Conservation (phyloP, 2,797 vertebrate species). For the Cyprinella venusta region DNA sequence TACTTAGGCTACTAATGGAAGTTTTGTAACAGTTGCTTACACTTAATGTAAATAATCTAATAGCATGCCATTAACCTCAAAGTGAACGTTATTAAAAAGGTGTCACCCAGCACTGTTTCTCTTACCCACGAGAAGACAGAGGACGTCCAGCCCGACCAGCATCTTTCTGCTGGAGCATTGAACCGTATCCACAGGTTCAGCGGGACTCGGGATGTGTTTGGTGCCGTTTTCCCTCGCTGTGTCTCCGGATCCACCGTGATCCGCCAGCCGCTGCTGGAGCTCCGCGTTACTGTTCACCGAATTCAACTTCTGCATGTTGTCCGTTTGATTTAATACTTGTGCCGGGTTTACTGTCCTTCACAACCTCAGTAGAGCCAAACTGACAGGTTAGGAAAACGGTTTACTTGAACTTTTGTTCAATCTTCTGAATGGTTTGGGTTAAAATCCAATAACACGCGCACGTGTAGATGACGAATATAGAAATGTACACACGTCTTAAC, state of each 20-base stretch:
- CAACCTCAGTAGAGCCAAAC: background rate
- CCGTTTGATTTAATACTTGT: background rate
- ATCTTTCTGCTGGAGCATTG: conserved; percentile 77
- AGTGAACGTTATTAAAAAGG: background rate
- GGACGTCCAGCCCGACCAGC: conserved; percentile 79
- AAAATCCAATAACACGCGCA: conserved; percentile 13
- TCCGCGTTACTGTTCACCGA: conserved; percentile 71
- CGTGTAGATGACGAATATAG: background rate
- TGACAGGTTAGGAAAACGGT: background rate
- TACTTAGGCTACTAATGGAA: background rate
- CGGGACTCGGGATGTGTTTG: conserved; percentile 63
- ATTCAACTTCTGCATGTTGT: conserved; percentile 74
- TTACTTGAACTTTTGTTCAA: background rate
- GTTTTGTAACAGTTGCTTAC: background rate
- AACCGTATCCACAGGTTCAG: conserved; percentile 61
- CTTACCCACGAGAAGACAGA: conserved; percentile 81
- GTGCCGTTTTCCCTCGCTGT: conserved; percentile 75
- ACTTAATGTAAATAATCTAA: background rate
- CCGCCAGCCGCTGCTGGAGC: conserved; percentile 76
- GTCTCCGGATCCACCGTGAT: conserved; percentile 70
- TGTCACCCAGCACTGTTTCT: background rate
- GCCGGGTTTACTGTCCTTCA: background rate
- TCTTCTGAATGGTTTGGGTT: background rate
- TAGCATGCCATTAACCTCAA: background rate
- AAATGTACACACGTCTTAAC: background rate